phyloP scores from a whole-genome alignment of 2,888 invertebrate species.

The Melangyna quadrimaculata region DNA sequence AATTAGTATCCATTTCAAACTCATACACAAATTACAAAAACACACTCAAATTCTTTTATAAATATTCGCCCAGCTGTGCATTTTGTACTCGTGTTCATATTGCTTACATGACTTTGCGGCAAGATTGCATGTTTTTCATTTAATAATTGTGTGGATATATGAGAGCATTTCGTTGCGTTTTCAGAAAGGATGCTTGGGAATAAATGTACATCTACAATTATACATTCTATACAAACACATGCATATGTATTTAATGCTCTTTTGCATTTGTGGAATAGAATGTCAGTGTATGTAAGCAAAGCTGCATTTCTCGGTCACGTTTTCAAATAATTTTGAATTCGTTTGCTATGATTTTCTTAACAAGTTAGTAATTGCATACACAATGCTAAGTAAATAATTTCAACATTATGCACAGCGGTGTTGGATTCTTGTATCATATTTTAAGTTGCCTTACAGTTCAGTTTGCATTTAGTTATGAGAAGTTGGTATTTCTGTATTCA shows the following conservation, averaged over 20 bases:
- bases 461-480: no score
- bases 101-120: slow-evolving; percentile 9
- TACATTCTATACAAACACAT: no score
- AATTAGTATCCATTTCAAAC: slow-evolving; percentile 9
- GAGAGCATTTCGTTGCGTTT: background rate
- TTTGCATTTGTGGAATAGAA: background rate
- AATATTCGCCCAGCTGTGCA: slow-evolving; percentile 10
- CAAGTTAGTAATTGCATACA: background rate
- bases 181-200: slow-evolving; percentile 4
- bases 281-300: background rate
- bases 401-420: background rate
- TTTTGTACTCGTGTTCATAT: slow-evolving; percentile 3
- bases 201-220: background rate
- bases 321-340: background rate
- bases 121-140: slow-evolving; percentile 10
- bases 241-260: background rate
- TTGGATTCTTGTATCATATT: background rate
- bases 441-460: background rate
- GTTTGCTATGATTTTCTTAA: background rate
- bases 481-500: no score
- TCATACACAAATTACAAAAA: background rate
- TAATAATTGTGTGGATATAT: slow-evolving; percentile 1
- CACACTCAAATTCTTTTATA: background rate
- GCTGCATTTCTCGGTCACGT: background rate
- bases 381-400: background rate